These are phyloP conservation scores for Cephus runcator DNA, from an alignment of 2,888 invertebrate species.

Conservation along the genomic window DNA sequence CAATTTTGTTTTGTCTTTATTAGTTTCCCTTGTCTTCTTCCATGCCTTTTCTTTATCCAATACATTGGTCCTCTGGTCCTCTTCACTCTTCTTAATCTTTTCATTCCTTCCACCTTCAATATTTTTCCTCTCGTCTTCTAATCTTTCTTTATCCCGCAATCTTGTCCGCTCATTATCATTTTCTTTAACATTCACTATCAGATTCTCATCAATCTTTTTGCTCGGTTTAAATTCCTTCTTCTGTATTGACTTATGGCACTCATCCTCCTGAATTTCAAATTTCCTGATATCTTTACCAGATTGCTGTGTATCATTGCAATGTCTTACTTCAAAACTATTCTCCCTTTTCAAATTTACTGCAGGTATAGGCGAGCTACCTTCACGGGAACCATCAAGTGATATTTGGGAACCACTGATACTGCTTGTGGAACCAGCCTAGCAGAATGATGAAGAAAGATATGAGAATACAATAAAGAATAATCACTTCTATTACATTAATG, in stretches of 20 bases:
- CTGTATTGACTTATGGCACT: constrained; percentile 61
- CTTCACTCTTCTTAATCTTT: constrained; percentile 63
- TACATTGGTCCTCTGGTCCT: constrained; percentile 65
- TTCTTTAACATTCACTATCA: constrained; percentile 55
- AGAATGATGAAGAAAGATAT: not conserved
- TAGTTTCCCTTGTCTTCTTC: constrained; percentile 73
- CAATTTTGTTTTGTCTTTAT: constrained; percentile 67
- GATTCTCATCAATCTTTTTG: constrained; percentile 46
- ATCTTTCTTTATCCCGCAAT: not conserved
- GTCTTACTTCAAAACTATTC: constrained; percentile 64
- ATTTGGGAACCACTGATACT: constrained; percentile 62
- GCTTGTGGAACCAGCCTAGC: constrained; percentile 60
- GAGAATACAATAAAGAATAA: not conserved
- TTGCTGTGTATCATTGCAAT: constrained; percentile 58
- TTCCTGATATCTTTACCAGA: constrained; percentile 57
- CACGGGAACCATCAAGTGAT: constrained; percentile 57
- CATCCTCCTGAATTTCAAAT: constrained; percentile 59
- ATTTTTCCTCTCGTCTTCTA: not conserved
- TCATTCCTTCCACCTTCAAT: constrained; percentile 9
- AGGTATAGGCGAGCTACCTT: constrained; percentile 53
- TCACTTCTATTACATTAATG: not conserved
- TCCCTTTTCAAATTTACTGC: constrained; percentile 48
- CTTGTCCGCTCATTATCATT: constrained; percentile 60
- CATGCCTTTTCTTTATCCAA: constrained; percentile 76
- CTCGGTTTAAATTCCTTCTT: constrained; percentile 72